Percentiles rank a stretch among this genome's conserved stretches.
Conservation (phyloP, 2,888 invertebrate species). For the Aricia artaxerxes region DNA sequence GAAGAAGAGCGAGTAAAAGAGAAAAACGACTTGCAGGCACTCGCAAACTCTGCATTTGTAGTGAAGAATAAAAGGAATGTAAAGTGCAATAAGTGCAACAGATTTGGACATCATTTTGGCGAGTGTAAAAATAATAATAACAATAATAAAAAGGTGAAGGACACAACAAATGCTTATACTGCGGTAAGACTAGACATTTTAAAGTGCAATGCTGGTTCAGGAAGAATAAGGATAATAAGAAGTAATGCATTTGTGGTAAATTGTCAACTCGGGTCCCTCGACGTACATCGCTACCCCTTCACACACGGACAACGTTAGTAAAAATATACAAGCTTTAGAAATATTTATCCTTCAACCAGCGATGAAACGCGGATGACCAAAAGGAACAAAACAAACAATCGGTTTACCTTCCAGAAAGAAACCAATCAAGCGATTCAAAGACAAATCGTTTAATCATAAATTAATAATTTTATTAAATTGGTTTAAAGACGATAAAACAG, state of each 20-base stretch:
- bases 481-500: too few species aligned
- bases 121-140: constrained; percentile 32
- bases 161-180: constrained; percentile 31
- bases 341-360: too few species aligned
- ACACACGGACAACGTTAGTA: too few species aligned
- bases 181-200: constrained; percentile 28
- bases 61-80: constrained; percentile 22
- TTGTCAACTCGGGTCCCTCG: too few species aligned
- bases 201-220: constrained; percentile 32
- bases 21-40: constrained; percentile 25
- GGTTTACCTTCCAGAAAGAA: too few species aligned
- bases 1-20: constrained; percentile 42
- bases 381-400: too few species aligned
- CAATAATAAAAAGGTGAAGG: constrained; percentile 20
- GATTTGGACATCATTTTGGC: constrained; percentile 32
- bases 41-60: neutral
- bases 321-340: too few species aligned
- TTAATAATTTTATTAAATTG: too few species aligned
- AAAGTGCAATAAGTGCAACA: constrained; percentile 34
- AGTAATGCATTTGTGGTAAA: constrained; percentile 34
- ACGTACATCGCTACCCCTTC: too few species aligned
- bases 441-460: too few species aligned
- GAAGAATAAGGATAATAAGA: neutral
- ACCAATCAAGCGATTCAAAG: too few species aligned
- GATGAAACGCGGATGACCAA: too few species aligned